These are phyloP conservation scores for Glomeris maerens DNA, from an alignment of 1,140 invertebrate species.

Conservation along the genomic window DNA sequence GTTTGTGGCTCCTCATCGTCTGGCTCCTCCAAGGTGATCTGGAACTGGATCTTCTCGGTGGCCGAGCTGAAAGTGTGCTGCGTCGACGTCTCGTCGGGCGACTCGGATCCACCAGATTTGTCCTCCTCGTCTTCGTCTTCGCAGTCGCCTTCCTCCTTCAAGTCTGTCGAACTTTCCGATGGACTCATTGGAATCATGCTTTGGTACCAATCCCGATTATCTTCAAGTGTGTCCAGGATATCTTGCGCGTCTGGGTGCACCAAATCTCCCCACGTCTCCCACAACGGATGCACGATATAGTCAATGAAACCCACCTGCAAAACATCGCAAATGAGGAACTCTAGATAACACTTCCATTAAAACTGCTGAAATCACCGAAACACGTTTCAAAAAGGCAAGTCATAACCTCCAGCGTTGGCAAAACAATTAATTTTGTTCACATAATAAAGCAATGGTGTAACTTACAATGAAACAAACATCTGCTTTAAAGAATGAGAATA, in stretches of 20 bases:
- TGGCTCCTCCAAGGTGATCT: slow-evolving; percentile 73
- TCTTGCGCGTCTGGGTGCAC: slow-evolving; percentile 97
- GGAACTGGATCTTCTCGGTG: slow-evolving; percentile 26
- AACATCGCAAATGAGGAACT: slow-evolving; percentile 5
- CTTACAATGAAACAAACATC: no score
- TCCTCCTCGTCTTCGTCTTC: slow-evolving; percentile 11
- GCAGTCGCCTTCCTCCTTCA: slow-evolving; percentile 23
- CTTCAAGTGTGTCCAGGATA: slow-evolving; percentile 91
- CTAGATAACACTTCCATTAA: no score
- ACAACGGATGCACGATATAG: slow-evolving; percentile 97
- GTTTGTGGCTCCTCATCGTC: slow-evolving; percentile 29
- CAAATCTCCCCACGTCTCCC: slow-evolving; percentile 98
- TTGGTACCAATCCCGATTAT: slow-evolving; percentile 96
- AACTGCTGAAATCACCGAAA: no score
- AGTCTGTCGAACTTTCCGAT: slow-evolving; percentile 25
- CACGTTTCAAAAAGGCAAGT: no score
- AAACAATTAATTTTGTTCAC: no score
- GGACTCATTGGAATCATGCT: slow-evolving; percentile 49
- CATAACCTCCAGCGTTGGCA: no score
- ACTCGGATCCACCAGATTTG: not conserved
- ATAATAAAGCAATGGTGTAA: no score
- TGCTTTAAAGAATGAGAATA: no score
- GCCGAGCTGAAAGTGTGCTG: slow-evolving; percentile 17
- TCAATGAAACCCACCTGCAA: slow-evolving; percentile 92
- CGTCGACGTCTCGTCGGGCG: not conserved